These are phyloP conservation scores for Drosophila paracracens DNA, from an alignment of 2,888 invertebrate genomes.

Conservation along the genomic window DNA sequence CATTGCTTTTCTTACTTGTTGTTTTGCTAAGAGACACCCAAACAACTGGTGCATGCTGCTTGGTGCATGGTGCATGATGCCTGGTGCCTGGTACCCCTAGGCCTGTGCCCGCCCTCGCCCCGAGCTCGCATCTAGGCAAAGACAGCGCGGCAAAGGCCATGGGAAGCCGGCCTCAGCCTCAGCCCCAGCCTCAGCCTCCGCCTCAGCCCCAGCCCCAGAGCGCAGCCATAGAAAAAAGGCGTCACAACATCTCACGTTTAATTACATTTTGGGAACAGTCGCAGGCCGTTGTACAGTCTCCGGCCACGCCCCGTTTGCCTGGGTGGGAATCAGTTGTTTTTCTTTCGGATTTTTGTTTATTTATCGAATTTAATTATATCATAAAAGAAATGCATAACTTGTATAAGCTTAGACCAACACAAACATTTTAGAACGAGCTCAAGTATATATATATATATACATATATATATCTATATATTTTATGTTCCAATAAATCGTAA, in stretches of 20 bases:
- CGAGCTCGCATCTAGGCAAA: conserved; percentile 23
- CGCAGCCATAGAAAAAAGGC: conserved; percentile 64
- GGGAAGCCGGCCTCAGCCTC: conserved; percentile 32
- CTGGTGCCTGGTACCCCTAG: background rate
- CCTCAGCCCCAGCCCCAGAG: conserved; percentile 1
- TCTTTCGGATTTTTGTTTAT: conserved; percentile 16
- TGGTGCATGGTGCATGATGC: background rate
- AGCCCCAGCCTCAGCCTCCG: background rate
- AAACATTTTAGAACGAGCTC: background rate
- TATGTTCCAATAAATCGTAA: background rate
- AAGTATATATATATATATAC: background rate
- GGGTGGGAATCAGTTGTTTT: background rate
- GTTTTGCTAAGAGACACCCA: background rate
- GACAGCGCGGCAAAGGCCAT: conserved; percentile 37
- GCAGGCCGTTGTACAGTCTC: conserved; percentile 17
- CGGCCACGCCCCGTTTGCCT: conserved; percentile 46
- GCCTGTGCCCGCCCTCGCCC: conserved; percentile 32
- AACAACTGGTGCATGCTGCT: background rate
- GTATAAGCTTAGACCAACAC: background rate
- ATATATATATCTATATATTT: background rate
- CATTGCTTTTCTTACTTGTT: background rate
- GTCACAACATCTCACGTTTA: conserved; percentile 75
- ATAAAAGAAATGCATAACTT: conserved; percentile 19
- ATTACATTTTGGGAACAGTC: conserved; percentile 61
- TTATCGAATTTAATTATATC: conserved; percentile 31